Evolutionary conservation across 2,888 invertebrate genomes (phyloP), one percentile per base, ranked within the genome.

Genomic region (Lasioglossum morio): DNA sequence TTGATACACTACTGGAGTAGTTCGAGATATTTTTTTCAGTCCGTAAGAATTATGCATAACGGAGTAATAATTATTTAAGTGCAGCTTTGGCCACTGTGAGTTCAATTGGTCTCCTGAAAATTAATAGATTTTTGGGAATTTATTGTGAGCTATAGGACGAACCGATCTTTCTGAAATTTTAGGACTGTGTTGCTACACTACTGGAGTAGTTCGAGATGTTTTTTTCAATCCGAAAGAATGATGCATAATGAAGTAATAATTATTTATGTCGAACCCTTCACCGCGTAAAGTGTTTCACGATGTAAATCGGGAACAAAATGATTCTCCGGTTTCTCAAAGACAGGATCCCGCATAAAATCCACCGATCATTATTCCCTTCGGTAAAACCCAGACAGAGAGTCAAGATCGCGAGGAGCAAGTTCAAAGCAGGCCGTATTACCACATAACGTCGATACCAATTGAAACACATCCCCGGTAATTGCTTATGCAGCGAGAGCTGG

Each of bases 21-120:
- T 14, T 14, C 4, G 14, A 1, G 4, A 5, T 27, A 60, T 60
- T 60, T 60, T 60, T 12, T 60, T 27, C 4, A 60, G 5, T 5
- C 14, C 0, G 4, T 16, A 14, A 14, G 14, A 14, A 4, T 0
- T 1, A 4, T 4, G 1, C 14, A n/a, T 12, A n/a, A 2, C 0
- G 27, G 14, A 27, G 14, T 14, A n/a, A 60, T 27, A 60, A n/a
- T 60, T n/a, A n/a, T 4, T 27, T 60, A 60, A 1, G 27, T 12
- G 12, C 12, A 4, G 12, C 10, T 10, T 10, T 19, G 0, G 46
- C 5, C 5, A 19, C 4, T 46, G 46, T 16, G 46, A 5, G 16
- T 5, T 46, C 5, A 46, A 46, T 16, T 23, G 3, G 10, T 23
- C 7, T 2, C 10, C 2, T 53, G n/a, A 4, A 48, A 12, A 3